Base-by-base conservation (phyloP, 64 coral and sea anemone genomes). In the Catalaphyllia jardinei region DNA sequence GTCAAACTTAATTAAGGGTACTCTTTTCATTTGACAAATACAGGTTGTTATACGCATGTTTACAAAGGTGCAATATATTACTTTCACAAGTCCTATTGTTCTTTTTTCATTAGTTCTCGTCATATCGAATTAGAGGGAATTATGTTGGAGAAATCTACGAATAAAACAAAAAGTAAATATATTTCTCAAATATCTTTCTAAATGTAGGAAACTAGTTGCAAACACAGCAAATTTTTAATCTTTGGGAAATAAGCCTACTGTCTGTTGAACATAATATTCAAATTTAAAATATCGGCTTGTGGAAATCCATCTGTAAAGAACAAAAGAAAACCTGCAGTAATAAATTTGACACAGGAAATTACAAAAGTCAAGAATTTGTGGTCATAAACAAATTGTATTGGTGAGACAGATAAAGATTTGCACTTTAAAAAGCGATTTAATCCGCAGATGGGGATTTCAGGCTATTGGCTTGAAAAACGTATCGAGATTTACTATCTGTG, bases 1-100 rank as follows among this genome's bases (percentile, higher is more conserved):
- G 81, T 71, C 62, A 27, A 85, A 69, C 63, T 69, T 85, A 83
- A 83, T 85, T 50, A 69, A 38, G 81, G 25, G 9, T 22, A 61
- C 28, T 25, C 57, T 29, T 61, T 71, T 6, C n/a, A 29, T 85
- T 85, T 28, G 39, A 49, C 33, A 69, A 25, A 85, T 50, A 85
- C 35, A 8, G 12, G 20, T 69, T 85, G 31, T 85, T 51, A n/a
- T 51, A 46, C 49, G n/a, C 12, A 20, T 49, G 28, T 28, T 51
- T 46, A 49, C 19, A 31, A 85, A 69, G 19, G 13, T 27, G 63
- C 71, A 14, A 24, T 83, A 8, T 67, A 67, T 83, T 19, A 49
- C 31, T 71, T 71, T 49, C 62, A 18, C 14, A 65, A 80, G 30
- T 20, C 20, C 15, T 31, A 20, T 65, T 83, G 31, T 65, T 64